Conservation (phyloP, 1,140 invertebrate genomes). For the Drosophila subpulchrella region DNA sequence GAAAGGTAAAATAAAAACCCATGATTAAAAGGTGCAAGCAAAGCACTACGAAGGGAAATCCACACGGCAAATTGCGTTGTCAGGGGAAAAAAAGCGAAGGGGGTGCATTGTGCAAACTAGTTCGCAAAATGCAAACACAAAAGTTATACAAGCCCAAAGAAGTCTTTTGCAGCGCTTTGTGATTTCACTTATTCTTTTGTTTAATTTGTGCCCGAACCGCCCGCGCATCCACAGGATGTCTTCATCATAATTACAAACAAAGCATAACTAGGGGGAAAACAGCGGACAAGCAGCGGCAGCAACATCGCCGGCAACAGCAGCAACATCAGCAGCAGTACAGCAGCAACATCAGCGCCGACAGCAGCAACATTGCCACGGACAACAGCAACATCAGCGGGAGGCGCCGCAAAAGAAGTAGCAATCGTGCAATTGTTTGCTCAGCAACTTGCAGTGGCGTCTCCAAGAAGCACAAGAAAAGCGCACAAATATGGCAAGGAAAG, state of each 20-base stretch:
- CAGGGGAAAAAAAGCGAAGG: neutral
- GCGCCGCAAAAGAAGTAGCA: conserved; percentile 34
- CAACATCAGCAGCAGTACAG: neutral
- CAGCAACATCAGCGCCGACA: neutral
- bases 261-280: conserved; percentile 56
- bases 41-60: neutral
- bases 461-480: conserved; percentile 9
- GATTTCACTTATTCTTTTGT: conserved; percentile 67
- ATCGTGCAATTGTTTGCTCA: conserved; percentile 57
- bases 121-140: conserved; percentile 58
- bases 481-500: neutral
- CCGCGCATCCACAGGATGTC: conserved; percentile 26
- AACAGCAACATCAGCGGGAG: conserved; percentile 2
- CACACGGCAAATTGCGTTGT: conserved; percentile 8
- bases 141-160: conserved; percentile 49
- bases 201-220: conserved; percentile 54
- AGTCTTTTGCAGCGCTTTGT: conserved; percentile 59
- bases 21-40: conserved; percentile 16
- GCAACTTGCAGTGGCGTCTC: conserved; percentile 49
- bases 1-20: conserved; percentile 3
- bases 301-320: conserved; percentile 2
- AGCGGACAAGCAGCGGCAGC: conserved; percentile 33
- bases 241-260: conserved; percentile 73
- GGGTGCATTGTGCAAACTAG: conserved; percentile 12
- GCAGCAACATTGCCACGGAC: conserved; percentile 2